Evolutionary conservation across 2,797 vertebrate species (phyloP), one percentile per base, ranked within the genome.

Genomic region (Chaunax sp.): DNA sequence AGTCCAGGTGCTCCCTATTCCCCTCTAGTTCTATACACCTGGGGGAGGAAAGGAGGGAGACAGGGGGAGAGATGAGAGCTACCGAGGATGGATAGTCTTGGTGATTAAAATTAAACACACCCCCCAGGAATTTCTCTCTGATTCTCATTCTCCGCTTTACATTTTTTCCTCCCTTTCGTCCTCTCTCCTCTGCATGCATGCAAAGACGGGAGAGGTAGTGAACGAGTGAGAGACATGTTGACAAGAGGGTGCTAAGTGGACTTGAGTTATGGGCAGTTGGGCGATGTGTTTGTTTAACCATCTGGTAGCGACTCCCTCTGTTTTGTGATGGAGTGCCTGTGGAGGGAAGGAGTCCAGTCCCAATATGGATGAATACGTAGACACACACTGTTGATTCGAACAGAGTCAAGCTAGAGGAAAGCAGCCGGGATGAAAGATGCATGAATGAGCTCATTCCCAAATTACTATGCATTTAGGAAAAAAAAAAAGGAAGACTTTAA

Each of bases 211-310:
- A 83, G 82, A 86, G 72, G 77, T 25, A 66, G 82, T 43, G 86
- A 77, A 75, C 69, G 71, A 84, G 76, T 78, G 90, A 92, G 86
- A 91, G 91, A 90, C 92, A 90, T 63, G 90, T 85, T 94, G 94
- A 94, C 93, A 94, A 84, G 69, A 83, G 78, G 81, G 89, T 82
- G 92, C 93, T 95, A 95, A 95, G 93, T 94, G 93, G 94, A 92
- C 92, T 92, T 94, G 94, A 94, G 90, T 95, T 94, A 95, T 94
- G 92, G 90, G 92, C 93, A 94, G 93, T 92, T 93, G 91, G 91
- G 85, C 77, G 92, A 94, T 93, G 91, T 94, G 94, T 94, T 94
- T 95, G 92, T 94, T 94, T 94, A 94, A 94, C 92, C 93, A 94
- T 94, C 91, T 94, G 92, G 92, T 94, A 94, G 94, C 92, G 57